Conservation (phyloP, 2,888 invertebrate genomes). For the Leucoma salicis region DNA sequence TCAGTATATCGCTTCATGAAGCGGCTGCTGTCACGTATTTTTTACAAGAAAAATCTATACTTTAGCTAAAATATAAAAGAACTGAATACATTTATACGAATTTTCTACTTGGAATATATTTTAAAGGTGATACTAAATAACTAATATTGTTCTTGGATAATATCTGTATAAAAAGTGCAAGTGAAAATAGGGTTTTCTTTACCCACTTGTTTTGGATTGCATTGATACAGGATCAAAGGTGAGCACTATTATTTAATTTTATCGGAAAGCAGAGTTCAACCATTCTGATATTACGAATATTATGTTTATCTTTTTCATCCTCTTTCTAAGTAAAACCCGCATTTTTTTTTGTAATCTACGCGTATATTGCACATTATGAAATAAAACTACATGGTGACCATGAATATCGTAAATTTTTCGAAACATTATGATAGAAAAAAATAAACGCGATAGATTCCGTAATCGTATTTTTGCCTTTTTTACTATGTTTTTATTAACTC, state of each 20-base stretch:
- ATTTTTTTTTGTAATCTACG: too few species aligned
- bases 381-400: too few species aligned
- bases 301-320: too few species aligned
- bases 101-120: constrained; percentile 41
- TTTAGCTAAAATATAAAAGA: constrained; percentile 36
- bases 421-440: too few species aligned
- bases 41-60: constrained; percentile 36
- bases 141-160: constrained; percentile 18
- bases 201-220: not conserved
- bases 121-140: constrained; percentile 34
- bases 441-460: too few species aligned
- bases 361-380: too few species aligned
- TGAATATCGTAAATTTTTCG: too few species aligned
- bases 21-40: constrained; percentile 35
- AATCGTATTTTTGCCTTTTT: too few species aligned
- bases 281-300: too few species aligned
- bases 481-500: too few species aligned
- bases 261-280: too few species aligned
- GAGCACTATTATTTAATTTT: constrained; percentile 4
- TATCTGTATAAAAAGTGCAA: constrained; percentile 19
- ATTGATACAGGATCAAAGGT: constrained; percentile 16
- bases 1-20: constrained; percentile 24
- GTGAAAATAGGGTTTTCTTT: constrained; percentile 19
- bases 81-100: constrained; percentile 41
- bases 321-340: too few species aligned